Conservation (phyloP, 2,797 vertebrate species). For the Orientallactaga sibirica region DNA sequence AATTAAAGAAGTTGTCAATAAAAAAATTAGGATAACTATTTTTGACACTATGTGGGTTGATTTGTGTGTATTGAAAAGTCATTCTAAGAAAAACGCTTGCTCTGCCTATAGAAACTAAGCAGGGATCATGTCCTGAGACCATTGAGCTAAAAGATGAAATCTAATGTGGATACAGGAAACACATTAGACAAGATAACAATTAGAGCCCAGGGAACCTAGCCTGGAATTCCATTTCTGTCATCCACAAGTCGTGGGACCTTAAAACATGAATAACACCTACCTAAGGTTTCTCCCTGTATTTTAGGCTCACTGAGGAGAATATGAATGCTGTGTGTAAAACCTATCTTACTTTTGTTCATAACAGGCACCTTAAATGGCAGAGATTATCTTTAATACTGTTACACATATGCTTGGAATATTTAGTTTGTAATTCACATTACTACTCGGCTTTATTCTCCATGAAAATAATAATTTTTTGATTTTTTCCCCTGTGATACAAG, state of each 20-base stretch:
- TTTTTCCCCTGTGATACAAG: neutral
- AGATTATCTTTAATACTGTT: neutral
- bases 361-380: neutral
- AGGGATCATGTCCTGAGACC: neutral
- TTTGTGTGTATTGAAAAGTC: neutral
- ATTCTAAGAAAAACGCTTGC: neutral
- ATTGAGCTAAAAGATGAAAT: constrained; percentile 5
- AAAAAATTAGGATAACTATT: no score
- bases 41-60: no score
- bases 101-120: neutral
- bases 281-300: neutral
- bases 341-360: neutral
- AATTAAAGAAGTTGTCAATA: no score
- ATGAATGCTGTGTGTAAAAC: neutral
- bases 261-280: neutral
- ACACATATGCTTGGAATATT: neutral
- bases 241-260: neutral
- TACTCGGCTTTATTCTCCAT: neutral
- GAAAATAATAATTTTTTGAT: neutral
- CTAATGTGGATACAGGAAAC: neutral
- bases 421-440: neutral
- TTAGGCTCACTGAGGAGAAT: neutral
- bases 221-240: neutral
- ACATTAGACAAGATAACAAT: neutral
- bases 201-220: neutral